phyloP scores from a whole-genome alignment of 2,797 vertebrate genomes.

The Pantherophis alleghaniensis region DNA sequence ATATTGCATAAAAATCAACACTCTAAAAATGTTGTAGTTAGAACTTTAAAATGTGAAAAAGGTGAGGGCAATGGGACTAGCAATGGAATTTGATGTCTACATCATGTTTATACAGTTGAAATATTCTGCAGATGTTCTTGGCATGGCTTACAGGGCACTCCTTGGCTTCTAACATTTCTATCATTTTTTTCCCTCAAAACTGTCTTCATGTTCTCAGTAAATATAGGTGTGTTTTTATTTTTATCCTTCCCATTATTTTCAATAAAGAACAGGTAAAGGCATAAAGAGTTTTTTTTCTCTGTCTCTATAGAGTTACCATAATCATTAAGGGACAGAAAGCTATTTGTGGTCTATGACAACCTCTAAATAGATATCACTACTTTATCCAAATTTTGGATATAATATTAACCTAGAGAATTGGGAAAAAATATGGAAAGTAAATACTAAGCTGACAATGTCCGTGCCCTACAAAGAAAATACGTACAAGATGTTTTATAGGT shows the following conservation, averaged over 20 bases:
- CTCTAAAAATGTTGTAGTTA: neutral
- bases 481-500: too few relatives aligned
- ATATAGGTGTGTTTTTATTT: neutral
- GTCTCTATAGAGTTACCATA: neutral
- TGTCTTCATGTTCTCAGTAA: neutral
- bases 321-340: neutral
- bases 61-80: neutral
- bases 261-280: neutral
- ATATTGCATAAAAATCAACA: neutral
- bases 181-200: constrained; percentile 29
- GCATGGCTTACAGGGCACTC: neutral
- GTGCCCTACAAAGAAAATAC: too few relatives aligned
- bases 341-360: neutral
- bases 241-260: neutral
- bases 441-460: too few relatives aligned
- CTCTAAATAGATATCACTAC: neutral
- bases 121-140: neutral
- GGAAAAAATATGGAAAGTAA: too few relatives aligned
- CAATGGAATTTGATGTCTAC: neutral
- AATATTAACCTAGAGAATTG: too few relatives aligned
- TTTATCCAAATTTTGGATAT: neutral
- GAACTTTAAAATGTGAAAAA: neutral
- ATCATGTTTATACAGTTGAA: constrained; percentile 23
- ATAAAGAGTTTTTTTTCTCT: neutral
- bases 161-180: neutral